Evolutionary conservation across 2,113 vertebrate species (phyloP), one percentile per base, ranked within the genome.

Genomic region (Tiliqua scincoides): DNA sequence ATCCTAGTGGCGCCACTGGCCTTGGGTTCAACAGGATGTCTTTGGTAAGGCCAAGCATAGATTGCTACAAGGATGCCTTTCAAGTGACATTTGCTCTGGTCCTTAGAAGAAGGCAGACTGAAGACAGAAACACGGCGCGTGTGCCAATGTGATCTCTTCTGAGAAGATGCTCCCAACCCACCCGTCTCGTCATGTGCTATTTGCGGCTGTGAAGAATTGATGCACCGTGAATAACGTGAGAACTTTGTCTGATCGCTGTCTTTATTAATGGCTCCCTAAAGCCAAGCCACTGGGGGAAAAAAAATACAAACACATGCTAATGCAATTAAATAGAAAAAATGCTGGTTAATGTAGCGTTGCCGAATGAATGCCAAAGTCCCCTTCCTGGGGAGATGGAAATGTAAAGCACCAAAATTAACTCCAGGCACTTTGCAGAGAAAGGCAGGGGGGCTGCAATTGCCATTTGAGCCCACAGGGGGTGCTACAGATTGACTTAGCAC

Each of bases 221-320:
- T 35, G 32, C 12, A 65, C 48, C 43, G 48, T 74, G 85, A 82
- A 82, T 68, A 75, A 43, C 71, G n/a, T 15, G 48, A 74, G 62
- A 82, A 75, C 79, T 17, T 65, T n/a, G 48, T 68, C 43, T 82
- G 79, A 76, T 32, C 52, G 30, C 63, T 61, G 72, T 21, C 52
- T 75, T 54, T 59, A 77, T 76, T 87, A 82, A 59, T 62, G 32
- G 12, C 27, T 82, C 79, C 61, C 73, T 27, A 63, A 76, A 77
- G 79, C 72, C 59, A 75, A 82, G 62, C 27, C 72, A 59, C 27
- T 3, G 21, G 79, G 30, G 25, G 20, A 70, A 76, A 82, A 59
- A 65, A 57, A 57, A 57, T 23, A 48, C 54, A 75, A 87, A 77
- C 80, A 87, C 54, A 87, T 77, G 85, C 79, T 77, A 87, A 87